phyloP scores from a whole-genome alignment of 1,140 invertebrate genomes.

The Frieseomelitta varia region DNA sequence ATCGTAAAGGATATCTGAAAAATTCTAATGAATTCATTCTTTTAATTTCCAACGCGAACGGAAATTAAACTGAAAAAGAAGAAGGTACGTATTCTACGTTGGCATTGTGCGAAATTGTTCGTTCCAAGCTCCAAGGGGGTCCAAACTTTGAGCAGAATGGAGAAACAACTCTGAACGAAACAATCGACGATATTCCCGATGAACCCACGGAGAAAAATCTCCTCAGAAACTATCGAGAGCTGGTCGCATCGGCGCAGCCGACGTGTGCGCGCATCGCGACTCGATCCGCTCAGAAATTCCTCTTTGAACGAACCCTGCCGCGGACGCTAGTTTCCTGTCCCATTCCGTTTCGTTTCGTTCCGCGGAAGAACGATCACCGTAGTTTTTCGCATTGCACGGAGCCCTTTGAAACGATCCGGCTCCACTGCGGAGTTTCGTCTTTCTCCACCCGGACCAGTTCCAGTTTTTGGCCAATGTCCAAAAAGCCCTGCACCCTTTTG shows the following conservation, averaged over 20 bases:
- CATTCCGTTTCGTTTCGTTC: not conserved
- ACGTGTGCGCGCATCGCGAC: too few species aligned
- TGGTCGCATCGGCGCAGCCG: too few species aligned
- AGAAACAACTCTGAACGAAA: too few species aligned
- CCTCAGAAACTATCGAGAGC: too few species aligned
- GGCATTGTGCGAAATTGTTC: not conserved
- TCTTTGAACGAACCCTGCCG: not conserved
- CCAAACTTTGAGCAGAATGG: too few species aligned
- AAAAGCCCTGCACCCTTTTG: constrained; percentile 41
- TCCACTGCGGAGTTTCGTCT: constrained; percentile 19
- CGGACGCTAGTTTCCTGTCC: constrained; percentile 4
- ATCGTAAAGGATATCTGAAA: too few species aligned
- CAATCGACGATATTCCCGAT: too few species aligned
- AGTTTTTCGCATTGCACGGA: constrained; percentile 43
- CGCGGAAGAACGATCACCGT: constrained; percentile 26
- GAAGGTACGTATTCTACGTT: not conserved
- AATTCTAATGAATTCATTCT: not conserved
- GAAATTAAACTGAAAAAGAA: too few species aligned
- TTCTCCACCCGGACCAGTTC: not conserved
- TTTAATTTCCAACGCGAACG: too few species aligned
- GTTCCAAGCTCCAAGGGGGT: too few species aligned
- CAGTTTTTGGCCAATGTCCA: constrained; percentile 51
- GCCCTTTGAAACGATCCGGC: constrained; percentile 45
- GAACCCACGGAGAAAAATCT: too few species aligned
- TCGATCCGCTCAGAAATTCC: constrained; percentile 2